Percentiles rank a stretch among this genome's conserved stretches.
These are phyloP conservation scores for Psephotus haematonotus DNA, from an alignment of 2,113 vertebrate species.

Conservation along the genomic window DNA sequence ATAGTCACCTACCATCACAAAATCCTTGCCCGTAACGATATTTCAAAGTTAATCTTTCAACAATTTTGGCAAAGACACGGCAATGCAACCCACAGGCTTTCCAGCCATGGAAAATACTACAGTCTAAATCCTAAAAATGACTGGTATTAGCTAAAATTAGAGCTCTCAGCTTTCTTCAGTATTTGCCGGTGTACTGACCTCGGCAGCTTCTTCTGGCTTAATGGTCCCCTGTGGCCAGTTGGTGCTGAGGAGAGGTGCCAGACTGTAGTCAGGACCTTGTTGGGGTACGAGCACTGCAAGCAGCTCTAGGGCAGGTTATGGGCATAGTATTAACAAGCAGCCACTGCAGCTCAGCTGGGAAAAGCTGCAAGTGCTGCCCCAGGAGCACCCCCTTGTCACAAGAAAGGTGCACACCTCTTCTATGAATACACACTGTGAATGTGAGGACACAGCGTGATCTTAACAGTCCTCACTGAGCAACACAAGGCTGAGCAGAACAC, in stretches of 20 bases:
- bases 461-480: neutral
- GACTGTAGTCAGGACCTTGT: neutral
- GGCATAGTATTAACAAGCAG: neutral
- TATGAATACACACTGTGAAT: neutral
- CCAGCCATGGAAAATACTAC: neutral
- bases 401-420: neutral
- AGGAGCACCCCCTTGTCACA: neutral
- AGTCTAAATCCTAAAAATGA: neutral
- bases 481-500: neutral
- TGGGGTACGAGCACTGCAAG: rapidly evolving
- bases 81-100: neutral
- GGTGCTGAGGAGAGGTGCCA: neutral
- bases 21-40: neutral
- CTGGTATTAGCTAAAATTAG: neutral
- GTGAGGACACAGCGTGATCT: rapidly evolving
- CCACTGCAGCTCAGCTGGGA: neutral
- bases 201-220: neutral
- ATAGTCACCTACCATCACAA: neutral
- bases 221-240: neutral
- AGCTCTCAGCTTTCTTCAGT: neutral
- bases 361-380: neutral
- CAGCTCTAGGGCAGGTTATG: neutral
- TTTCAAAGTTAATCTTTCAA: conserved; percentile 17
- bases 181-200: neutral
- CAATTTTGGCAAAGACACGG: neutral